Conservation (phyloP, 1,140 invertebrate species). For the Daktulosphaira vitifoliae region DNA sequence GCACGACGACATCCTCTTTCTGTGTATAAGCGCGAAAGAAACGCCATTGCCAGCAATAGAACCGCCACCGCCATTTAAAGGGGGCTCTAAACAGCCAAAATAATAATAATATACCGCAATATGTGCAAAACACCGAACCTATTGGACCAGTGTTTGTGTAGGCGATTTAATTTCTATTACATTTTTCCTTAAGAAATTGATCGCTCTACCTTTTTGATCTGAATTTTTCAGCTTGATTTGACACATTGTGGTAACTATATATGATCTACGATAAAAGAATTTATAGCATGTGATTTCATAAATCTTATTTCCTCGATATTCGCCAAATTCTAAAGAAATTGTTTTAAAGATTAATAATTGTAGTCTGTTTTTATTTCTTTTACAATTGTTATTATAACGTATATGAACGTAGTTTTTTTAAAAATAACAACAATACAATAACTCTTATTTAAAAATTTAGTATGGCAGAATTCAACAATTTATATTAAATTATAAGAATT, state of each 20-base stretch:
- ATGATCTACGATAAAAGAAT: too few species aligned
- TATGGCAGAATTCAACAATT: too few species aligned
- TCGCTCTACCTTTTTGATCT: background rate
- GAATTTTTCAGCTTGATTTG: background rate
- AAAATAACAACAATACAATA: too few species aligned
- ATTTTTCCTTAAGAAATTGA: background rate
- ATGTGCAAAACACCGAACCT: background rate
- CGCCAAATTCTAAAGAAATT: too few species aligned
- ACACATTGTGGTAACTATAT: background rate
- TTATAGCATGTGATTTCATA: too few species aligned
- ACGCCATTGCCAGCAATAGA: background rate
- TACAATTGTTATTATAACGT: too few species aligned
- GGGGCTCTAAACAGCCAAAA: background rate
- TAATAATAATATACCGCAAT: background rate
- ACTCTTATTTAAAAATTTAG: too few species aligned
- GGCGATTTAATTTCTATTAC: slow-evolving; percentile 10
- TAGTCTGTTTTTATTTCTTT: too few species aligned
- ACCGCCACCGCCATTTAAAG: background rate
- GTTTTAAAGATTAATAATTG: too few species aligned
- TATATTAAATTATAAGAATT: too few species aligned
- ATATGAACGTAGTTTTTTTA: too few species aligned
- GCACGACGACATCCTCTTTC: background rate
- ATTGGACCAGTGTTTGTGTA: slow-evolving; percentile 4
- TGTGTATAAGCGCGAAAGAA: background rate
- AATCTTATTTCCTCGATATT: too few species aligned